Conservation (phyloP, 37 sponge, comb jelly and placozoan species). For the Lycopodina hypogea region DNA sequence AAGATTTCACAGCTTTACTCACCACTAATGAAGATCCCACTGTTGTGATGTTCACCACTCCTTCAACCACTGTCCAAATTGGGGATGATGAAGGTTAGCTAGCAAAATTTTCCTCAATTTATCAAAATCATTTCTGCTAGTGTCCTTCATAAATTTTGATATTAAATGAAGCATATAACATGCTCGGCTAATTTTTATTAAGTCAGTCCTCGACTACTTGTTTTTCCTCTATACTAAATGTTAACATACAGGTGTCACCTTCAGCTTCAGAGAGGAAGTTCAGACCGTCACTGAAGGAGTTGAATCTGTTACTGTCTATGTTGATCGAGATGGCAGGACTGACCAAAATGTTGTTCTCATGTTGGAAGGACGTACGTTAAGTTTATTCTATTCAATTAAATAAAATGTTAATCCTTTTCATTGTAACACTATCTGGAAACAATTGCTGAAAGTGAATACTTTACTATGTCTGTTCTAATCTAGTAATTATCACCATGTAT, state of each 20-base stretch:
- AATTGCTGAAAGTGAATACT: too few relatives aligned
- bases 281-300: slow-evolving; percentile 12
- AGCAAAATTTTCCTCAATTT: not conserved
- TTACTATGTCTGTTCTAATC: too few relatives aligned
- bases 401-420: not conserved
- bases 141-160: too few relatives aligned
- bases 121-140: not conserved
- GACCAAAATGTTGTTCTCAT: not conserved
- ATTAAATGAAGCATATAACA: too few relatives aligned
- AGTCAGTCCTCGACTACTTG: not conserved
- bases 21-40: not conserved
- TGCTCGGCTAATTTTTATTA: not conserved
- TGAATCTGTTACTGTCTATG: slow-evolving; percentile 3
- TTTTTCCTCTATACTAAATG: not conserved
- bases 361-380: slow-evolving; percentile 28
- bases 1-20: slow-evolving; percentile 2
- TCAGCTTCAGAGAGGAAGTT: slow-evolving; percentile 14
- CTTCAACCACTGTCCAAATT: not conserved
- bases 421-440: too few relatives aligned
- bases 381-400: not conserved
- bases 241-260: not conserved
- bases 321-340: slow-evolving; percentile 7
- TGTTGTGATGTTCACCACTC: not conserved
- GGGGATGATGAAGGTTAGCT: slow-evolving; percentile 9
- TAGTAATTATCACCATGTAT: too few relatives aligned